Percentiles rank a stretch among this genome's conserved stretches.
Conservation (phyloP, 2,888 invertebrate species). For the Drosophila atripex region DNA sequence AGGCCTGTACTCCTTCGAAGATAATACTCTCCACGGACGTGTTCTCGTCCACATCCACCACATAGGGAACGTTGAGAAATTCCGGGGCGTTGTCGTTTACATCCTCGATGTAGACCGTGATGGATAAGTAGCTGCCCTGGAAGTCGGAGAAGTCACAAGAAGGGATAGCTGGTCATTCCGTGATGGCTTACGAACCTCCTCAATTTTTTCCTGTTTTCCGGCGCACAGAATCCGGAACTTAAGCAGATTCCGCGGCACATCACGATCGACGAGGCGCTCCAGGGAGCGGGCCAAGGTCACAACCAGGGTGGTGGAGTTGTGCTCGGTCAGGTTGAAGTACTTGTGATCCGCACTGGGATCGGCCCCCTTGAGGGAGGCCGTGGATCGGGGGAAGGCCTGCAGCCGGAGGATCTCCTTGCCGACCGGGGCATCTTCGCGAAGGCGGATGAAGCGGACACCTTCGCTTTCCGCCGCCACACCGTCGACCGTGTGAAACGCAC, state of each 20-base stretch:
- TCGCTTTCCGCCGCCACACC: constrained; percentile 85
- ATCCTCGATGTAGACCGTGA: constrained; percentile 95
- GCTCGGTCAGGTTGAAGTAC: constrained; percentile 85
- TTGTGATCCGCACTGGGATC: constrained; percentile 82
- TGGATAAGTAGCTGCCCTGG: constrained; percentile 92
- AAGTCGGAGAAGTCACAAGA: background rate
- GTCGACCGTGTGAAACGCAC: constrained; percentile 91
- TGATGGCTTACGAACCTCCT: constrained; percentile 73
- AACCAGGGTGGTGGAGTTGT: constrained; percentile 91
- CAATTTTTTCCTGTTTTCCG: constrained; percentile 80
- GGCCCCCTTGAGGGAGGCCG: constrained; percentile 78
- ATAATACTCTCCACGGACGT: constrained; percentile 91
- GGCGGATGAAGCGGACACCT: constrained; percentile 92
- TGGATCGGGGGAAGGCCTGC: constrained; percentile 91
- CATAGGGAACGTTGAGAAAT: constrained; percentile 91
- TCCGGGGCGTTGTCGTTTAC: constrained; percentile 93
- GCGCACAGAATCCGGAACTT: constrained; percentile 91
- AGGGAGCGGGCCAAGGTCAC: constrained; percentile 90
- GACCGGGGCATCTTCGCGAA: constrained; percentile 91
- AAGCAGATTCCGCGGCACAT: constrained; percentile 91
- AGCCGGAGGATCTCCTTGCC: constrained; percentile 91
- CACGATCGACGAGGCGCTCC: constrained; percentile 92
- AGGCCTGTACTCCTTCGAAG: constrained; percentile 91
- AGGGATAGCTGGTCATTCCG: background rate
- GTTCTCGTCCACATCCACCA: constrained; percentile 91